Base-by-base conservation (phyloP, 1,140 invertebrate species). In the Watersipora subatra region DNA sequence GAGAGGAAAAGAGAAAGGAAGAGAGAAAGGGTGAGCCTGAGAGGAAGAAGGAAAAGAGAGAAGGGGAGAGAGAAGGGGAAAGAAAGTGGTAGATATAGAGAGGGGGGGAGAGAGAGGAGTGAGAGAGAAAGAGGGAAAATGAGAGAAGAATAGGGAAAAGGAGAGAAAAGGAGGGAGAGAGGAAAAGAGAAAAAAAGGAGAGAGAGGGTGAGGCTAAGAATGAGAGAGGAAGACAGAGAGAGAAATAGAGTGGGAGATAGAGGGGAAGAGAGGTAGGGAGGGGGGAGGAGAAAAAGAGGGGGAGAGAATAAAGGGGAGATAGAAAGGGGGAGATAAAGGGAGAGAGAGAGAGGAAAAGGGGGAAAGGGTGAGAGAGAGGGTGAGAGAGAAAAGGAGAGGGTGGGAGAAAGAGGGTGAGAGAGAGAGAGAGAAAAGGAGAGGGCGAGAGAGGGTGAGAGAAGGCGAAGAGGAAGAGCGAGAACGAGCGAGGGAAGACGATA, bases 41-140 rank as follows among this genome's bases (percentile, higher is more conserved):
- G 34, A 63, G 30, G 56, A 1, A 22, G n/a, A 61, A 61, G 62
- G 20, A 57, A 57, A 15, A 28, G 27, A 29, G 28, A 64, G 61
- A 64, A 12, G 25, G 15, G 30, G 27, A 66, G 22, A 59, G 15
- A 26, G 17, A 64, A 27, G 20, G 19, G 26, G 56, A 64, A 27
- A 26, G 19, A 62, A 17, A 63, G 19, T 22, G 24, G n/a, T n/a
- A n/a, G n/a, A n/a, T n/a, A n/a, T n/a, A n/a, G n/a, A n/a, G n/a
- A n/a, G n/a, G n/a, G 34, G 34, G 22, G n/a, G 29, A n/a, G n/a
- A 20, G 26, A 26, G 25, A 28, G 15, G 28, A 28, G 24, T 3
- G 17, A 24, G 28, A 62, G 24, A 29, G 24, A 24, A 24, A 62
- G 24, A 24, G 29, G 15, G 28, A 28, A 12, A 24, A 28, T 17